Conservation (phyloP, 2,797 vertebrate genomes). For the Pangasius sanitwongsei region DNA sequence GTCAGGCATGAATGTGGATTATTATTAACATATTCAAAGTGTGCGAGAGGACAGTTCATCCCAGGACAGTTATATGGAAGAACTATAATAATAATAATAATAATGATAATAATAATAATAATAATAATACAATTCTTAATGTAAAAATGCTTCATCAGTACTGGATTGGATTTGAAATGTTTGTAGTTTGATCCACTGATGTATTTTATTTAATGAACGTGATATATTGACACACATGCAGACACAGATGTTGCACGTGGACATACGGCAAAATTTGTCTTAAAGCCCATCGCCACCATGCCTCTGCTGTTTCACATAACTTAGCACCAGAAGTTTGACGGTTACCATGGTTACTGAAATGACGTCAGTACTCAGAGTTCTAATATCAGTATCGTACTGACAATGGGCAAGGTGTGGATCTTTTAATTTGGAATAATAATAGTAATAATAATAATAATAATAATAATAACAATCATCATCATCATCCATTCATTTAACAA, state of each 20-base stretch:
- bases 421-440: background rate
- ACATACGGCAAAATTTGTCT: too few species aligned
- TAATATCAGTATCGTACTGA: background rate
- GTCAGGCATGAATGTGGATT: background rate
- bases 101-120: background rate
- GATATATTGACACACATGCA: too few species aligned
- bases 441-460: background rate
- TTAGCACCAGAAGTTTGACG: background rate
- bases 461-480: background rate
- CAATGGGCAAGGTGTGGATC: background rate
- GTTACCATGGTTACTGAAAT: background rate
- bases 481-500: background rate
- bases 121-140: background rate
- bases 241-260: too few species aligned
- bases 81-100: background rate
- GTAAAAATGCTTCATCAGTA: background rate
- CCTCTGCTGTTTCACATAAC: too few species aligned
- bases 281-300: too few species aligned
- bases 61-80: too few species aligned
- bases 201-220: background rate
- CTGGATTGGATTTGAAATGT: background rate
- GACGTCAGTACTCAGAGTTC: background rate
- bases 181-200: background rate
- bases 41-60: background rate
- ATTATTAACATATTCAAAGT: conserved; percentile 17